Evolutionary conservation across 2,888 invertebrate genomes (phyloP).

Genomic region (Craniophora ligustri): DNA sequence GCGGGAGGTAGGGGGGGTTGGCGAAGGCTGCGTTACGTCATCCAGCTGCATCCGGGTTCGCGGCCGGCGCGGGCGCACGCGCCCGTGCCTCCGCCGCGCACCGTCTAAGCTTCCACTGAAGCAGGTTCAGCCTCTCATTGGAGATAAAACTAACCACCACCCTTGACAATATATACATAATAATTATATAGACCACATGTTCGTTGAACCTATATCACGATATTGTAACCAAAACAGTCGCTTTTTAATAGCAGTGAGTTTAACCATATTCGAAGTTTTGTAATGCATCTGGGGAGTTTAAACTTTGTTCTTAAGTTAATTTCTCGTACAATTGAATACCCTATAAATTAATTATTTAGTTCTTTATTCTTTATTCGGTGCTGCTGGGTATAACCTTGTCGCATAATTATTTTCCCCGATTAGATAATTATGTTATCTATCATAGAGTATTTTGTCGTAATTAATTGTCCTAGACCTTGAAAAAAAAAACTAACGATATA

Average conservation of each 20-base stretch:
- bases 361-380: too few relatives aligned
- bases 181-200: constrained; percentile 5
- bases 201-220: constrained; percentile 16
- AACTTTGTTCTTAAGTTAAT: not conserved
- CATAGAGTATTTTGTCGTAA: constrained; percentile 22
- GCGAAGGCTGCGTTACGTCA: constrained; percentile 84
- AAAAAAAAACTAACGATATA: constrained; percentile 31
- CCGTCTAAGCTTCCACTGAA: constrained; percentile 49
- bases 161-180: not conserved
- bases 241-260: not conserved
- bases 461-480: constrained; percentile 34
- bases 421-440: constrained; percentile 46
- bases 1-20: constrained; percentile 44
- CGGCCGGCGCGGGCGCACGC: constrained; percentile 81
- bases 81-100: constrained; percentile 61
- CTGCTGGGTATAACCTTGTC: too few relatives aligned
- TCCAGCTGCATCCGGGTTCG: constrained; percentile 85
- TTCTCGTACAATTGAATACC: not conserved
- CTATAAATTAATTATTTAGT: too few relatives aligned
- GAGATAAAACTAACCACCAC: constrained; percentile 3
- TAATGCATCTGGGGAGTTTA: not conserved
- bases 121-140: constrained; percentile 39
- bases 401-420: constrained; percentile 28
- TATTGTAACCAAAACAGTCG: constrained; percentile 4
- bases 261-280: constrained; percentile 14